Base-by-base conservation (phyloP, 2,888 invertebrate species). In the Ornithoptera priamus region DNA sequence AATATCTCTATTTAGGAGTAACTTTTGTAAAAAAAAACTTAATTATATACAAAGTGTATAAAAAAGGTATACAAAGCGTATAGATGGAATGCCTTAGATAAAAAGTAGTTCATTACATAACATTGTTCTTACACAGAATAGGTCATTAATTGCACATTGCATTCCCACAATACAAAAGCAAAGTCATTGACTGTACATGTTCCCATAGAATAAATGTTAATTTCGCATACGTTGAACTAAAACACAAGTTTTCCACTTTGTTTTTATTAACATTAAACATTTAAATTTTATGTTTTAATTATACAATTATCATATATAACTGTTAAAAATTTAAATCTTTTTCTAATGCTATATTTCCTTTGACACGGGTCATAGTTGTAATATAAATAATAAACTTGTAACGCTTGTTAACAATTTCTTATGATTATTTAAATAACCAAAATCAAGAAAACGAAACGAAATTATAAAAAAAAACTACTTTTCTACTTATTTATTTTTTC, bases 101-200 rank as follows among this genome's bases (percentile, higher is more conserved):
- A 62, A 62, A 8, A 67, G 46, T 62, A 62, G 39, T 12, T 65
- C n/a, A 39, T 69, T 65, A 62, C 46, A 61, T 62, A 65, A 69
- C 53, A 60, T 24, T 69, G 65, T 65, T 56, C 18, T 42, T 53
- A 61, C 36, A 69, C 39, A 61, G 18, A 24, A 57, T 24, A 46
- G n/a, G 50, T 60, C 39, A 57, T 56, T 65, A 65, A 42, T 58
- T 58, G 46, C 58, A 56, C 42, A 65, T 65, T 22, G 22, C 1
- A 24, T 65, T 69, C 69, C 62, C 69, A 69, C 61, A 22, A 69
- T 69, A 61, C 57, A 65, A 36, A 20, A 39, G 22, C 65, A 69
- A 69, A 69, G 69, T 69, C 69, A 69, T 61, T 62, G 62, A 69
- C 61, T 69, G 61, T 53, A 42, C 42, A 22, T 61, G 36, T 69